phyloP scores from a whole-genome alignment of 2,113 vertebrate species.

The Nerophis lumbriciformis region DNA sequence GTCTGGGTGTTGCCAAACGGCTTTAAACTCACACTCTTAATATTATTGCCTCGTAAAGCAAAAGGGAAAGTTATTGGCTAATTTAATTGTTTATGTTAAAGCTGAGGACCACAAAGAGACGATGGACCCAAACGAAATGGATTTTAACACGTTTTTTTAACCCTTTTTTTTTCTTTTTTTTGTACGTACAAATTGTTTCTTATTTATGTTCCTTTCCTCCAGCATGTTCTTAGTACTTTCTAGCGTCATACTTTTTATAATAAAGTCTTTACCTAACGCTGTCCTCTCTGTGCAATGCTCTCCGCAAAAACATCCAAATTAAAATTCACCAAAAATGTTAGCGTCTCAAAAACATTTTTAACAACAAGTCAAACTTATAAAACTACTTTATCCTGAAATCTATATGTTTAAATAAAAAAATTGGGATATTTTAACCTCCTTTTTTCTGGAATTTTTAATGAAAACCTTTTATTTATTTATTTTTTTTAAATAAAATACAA shows the following conservation, averaged over 20 bases:
- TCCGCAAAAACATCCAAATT: neutral
- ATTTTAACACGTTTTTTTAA: conserved; percentile 6
- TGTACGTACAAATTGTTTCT: conserved; percentile 21
- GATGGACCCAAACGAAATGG: conserved; percentile 7
- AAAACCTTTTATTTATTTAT: no score
- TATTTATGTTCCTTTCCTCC: conserved; percentile 69
- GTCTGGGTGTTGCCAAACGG: conserved; percentile 43
- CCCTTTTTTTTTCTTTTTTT: neutral
- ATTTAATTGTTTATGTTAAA: neutral
- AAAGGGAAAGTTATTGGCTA: conserved; percentile 51
- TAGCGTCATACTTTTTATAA: conserved; percentile 74
- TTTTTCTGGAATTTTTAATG: no score
- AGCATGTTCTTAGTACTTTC: conserved; percentile 75
- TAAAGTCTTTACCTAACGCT: conserved; percentile 69
- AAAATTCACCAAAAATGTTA: neutral
- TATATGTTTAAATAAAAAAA: no score
- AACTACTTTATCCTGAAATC: no score
- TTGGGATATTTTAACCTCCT: no score
- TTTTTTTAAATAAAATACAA: no score
- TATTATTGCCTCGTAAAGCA: conserved; percentile 40
- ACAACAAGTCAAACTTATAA: no score
- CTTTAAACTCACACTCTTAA: conserved; percentile 21
- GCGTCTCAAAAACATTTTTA: no score
- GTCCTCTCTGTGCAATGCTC: neutral
- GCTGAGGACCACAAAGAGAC: no score